These are phyloP conservation scores for Napeogenes sylphis DNA, from an alignment of 2,888 invertebrate species.

Conservation along the genomic window DNA sequence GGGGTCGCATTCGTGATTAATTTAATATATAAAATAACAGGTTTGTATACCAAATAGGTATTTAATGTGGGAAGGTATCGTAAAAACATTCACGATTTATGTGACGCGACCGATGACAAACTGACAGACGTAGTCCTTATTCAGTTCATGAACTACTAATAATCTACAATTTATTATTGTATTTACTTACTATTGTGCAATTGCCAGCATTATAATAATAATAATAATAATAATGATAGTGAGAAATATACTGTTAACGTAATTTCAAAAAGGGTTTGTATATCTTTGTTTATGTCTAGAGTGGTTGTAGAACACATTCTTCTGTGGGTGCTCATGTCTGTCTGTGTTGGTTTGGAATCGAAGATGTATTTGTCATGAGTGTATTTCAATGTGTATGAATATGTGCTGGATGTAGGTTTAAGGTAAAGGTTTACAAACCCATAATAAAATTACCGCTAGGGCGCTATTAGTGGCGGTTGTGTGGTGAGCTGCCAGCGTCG, in stretches of 20 bases:
- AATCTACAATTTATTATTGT: slow-evolving; percentile 34
- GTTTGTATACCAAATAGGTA: neutral
- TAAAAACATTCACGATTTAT: slow-evolving; percentile 1
- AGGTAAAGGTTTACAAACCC: slow-evolving; percentile 79
- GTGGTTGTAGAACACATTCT: slow-evolving; percentile 18
- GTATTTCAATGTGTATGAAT: slow-evolving; percentile 26
- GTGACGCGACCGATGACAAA: slow-evolving; percentile 9
- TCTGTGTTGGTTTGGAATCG: slow-evolving; percentile 29
- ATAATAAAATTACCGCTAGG: slow-evolving; percentile 77
- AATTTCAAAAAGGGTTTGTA: slow-evolving; percentile 71
- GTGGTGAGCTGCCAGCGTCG: slow-evolving; percentile 69
- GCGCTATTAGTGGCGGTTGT: slow-evolving; percentile 74
- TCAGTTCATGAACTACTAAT: slow-evolving; percentile 36
- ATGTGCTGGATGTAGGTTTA: slow-evolving; percentile 49
- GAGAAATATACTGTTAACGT: slow-evolving; percentile 50
- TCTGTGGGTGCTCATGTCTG: slow-evolving; percentile 18
- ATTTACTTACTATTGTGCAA: slow-evolving; percentile 64
- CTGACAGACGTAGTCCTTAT: slow-evolving; percentile 14
- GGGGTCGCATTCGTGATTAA: too few relatives aligned
- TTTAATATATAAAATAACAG: too few relatives aligned
- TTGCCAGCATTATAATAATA: slow-evolving; percentile 59
- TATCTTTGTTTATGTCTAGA: slow-evolving; percentile 55
- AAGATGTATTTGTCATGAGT: slow-evolving; percentile 31
- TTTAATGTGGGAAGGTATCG: neutral
- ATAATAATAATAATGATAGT: slow-evolving; percentile 54